Evolutionary conservation across 2,797 vertebrate genomes (phyloP), one percentile per base, ranked within the genome.

Genomic region (Enteromius paludinosus): DNA sequence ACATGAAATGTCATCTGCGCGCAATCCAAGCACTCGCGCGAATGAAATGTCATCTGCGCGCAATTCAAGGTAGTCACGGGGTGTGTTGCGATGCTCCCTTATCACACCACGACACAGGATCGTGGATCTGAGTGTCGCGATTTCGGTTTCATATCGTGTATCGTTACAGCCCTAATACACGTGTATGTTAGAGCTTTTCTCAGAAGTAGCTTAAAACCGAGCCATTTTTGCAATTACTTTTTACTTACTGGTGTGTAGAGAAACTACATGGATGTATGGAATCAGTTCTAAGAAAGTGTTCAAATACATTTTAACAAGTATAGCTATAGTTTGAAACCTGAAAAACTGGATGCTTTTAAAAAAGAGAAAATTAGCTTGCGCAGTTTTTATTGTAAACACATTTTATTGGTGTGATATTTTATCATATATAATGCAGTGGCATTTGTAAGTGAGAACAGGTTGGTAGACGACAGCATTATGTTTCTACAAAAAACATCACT

Each of bases 401-500:
- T 23, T 59, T 59, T 28, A 1, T 61, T 17, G 30, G 62, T 35
- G 35, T 65, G 62, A 20, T 65, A 65, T 65, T 65, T 35, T 20
- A 17, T 8, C 14, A 14, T 12, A n/a, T 72, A 72, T 52, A n/a
- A 38, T 56, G 20, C 49, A 38, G 33, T 56, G 33, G 52, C 8
- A 41, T 74, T 74, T 74, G 12, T 74, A 74, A 59, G 33, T 11
- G 4, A 75, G n/a, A 56, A 23, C 49, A 4, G 30, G 20, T 33
- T 73, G 30, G 71, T 54, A 75, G 52, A 75, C 0, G 33, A 25
- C 52, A 59, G 33, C 6, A 18, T 75, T 59, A 59, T 59, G 14
- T 74, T n/a, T 54, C 47, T 35, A 73, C 30, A 73, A 73, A 73
- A 73, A 30, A 54, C 30, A 75, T 75, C 14, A 25, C 52, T 75